These are phyloP conservation scores for Dynastes hyllus DNA, from an alignment of 2,888 invertebrate species.

Conservation along the genomic window DNA sequence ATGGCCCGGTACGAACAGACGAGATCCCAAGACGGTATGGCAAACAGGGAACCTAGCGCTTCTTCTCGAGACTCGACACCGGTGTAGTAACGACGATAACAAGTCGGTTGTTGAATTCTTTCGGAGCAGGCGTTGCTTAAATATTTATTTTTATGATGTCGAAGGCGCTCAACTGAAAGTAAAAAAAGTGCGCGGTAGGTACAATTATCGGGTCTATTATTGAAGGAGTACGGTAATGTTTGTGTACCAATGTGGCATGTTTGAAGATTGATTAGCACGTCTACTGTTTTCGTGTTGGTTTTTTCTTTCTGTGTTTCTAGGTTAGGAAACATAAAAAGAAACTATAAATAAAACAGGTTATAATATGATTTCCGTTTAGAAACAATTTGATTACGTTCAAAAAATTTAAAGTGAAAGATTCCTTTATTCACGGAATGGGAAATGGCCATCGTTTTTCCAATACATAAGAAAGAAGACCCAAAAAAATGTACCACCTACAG, in stretches of 20 bases:
- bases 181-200: slow-evolving; percentile 13
- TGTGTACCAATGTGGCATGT: slow-evolving; percentile 10
- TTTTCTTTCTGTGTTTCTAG: no score
- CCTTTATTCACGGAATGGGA: no score
- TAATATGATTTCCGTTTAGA: no score
- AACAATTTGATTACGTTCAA: no score
- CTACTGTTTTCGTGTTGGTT: not conserved
- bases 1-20: not conserved
- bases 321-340: no score
- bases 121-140: slow-evolving; percentile 2
- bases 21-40: not conserved
- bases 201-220: slow-evolving; percentile 20
- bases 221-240: not conserved
- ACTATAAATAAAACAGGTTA: no score
- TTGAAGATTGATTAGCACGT: slow-evolving; percentile 19
- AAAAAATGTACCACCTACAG: no score
- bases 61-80: not conserved
- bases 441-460: no score
- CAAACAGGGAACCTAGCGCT: slow-evolving; percentile 1
- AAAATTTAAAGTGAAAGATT: no score
- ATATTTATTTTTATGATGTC: slow-evolving; percentile 20
- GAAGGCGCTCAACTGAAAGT: not conserved
- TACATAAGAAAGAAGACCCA: no score
- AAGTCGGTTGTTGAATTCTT: no score
- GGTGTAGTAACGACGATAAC: no score